A percentile compares a stretch with the other conserved stretches of the same genome.
Evolutionary conservation across 2,888 invertebrate genomes (phyloP).

Genomic region (Sarcophaga carnaria): DNA sequence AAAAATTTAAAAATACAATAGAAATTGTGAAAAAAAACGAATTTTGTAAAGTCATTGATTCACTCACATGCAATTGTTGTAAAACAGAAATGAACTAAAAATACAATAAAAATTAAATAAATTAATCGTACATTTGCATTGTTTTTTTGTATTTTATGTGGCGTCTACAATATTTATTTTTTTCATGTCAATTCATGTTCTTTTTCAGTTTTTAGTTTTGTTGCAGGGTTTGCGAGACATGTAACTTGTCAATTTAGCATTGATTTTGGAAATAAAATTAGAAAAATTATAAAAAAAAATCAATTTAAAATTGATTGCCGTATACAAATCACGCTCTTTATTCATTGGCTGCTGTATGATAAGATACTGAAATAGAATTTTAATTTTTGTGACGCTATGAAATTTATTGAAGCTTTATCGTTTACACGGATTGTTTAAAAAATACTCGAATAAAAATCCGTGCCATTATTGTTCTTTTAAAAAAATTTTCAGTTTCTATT

Average conservation of each 20-base stretch:
- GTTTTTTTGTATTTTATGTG: conserved; percentile 9
- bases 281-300: background rate
- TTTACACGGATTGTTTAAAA: no score
- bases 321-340: background rate
- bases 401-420: no score
- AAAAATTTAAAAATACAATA: conserved; percentile 10
- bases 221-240: conserved; percentile 28
- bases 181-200: background rate
- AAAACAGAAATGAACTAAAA: background rate
- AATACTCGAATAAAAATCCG: no score
- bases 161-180: conserved; percentile 35
- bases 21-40: conserved; percentile 36
- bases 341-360: background rate
- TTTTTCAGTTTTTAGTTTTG: background rate
- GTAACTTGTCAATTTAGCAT: conserved; percentile 42
- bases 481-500: no score
- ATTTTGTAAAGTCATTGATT: conserved; percentile 33
- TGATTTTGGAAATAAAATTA: conserved; percentile 21
- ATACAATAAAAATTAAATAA: conserved; percentile 9
- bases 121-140: conserved; percentile 35
- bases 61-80: conserved; percentile 42
- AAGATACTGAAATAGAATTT: no score
- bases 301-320: no score
- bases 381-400: no score
- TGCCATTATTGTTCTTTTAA: no score